A percentile compares a stretch with the other conserved stretches of the same genome.
phyloP scores from a whole-genome alignment of 1,140 invertebrate species.

The Sitodiplosis mosellana region DNA sequence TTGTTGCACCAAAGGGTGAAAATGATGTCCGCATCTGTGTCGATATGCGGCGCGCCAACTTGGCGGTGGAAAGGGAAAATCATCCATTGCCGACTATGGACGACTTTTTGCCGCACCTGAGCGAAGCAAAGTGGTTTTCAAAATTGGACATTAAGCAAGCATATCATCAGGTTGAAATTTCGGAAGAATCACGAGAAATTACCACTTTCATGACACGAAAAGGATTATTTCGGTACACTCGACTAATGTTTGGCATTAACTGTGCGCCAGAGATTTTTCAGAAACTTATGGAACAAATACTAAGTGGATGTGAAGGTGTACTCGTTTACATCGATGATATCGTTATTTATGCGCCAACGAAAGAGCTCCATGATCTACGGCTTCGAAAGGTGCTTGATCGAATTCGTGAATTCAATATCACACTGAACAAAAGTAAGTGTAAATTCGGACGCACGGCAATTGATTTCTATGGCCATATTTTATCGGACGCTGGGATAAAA shows the following conservation, averaged over 20 bases:
- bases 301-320: constrained; percentile 11
- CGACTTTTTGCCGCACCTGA: not conserved
- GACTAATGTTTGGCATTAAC: too few species aligned
- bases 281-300: constrained; percentile 16
- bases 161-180: constrained; percentile 3
- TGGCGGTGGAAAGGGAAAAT: not conserved
- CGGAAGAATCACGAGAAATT: constrained; percentile 13
- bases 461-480: constrained; percentile 12
- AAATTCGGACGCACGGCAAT: constrained; percentile 9
- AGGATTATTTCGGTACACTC: constrained; percentile 17
- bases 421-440: constrained; percentile 13
- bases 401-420: constrained; percentile 7
- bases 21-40: too few species aligned
- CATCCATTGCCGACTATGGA: not conserved
- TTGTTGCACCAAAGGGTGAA: too few species aligned
- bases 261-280: too few species aligned
- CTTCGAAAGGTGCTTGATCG: constrained; percentile 10
- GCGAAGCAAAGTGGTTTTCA: too few species aligned
- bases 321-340: constrained; percentile 18
- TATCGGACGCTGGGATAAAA: constrained; percentile 10
- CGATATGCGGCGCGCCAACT: too few species aligned
- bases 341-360: too few species aligned
- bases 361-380: constrained; percentile 10
- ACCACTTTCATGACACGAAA: constrained; percentile 20
- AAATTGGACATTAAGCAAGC: not conserved